Base-by-base conservation (phyloP, 2,797 vertebrate genomes). In the Borostomias antarcticus region DNA sequence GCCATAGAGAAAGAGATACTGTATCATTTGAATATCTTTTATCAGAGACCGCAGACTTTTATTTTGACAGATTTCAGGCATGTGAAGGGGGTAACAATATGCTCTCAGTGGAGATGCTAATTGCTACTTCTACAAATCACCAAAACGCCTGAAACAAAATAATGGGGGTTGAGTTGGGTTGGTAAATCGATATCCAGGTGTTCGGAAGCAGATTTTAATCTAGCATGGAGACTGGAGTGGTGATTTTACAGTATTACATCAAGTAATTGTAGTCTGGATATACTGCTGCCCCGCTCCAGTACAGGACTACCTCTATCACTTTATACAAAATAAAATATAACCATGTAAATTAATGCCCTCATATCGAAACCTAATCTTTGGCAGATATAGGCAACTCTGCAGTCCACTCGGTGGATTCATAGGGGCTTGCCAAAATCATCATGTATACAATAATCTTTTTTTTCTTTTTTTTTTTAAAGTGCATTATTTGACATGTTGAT, bases 381-480 rank as follows among this genome's bases (percentile, higher is more conserved):
- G 88, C 89, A 89, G 85, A 84, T 82, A 67, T 79, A 80, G 69
- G 82, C 76, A 68, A 67, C 79, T 74, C 72, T 74, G 3, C 8
- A 82, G 75, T 85, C 71, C 66, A 78, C 71, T 65, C 40, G 59
- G 68, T 82, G 73, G 68, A 70, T 69, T 74, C 63, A 69, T 76
- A n/a, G n/a, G 74, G 78, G 58, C 69, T 72, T 62, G 71, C 77
- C 75, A 30, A 80, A 78, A 80, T n/a, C n/a, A 77, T 80, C 60
- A 81, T 62, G 56, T 70, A 66, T 66, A 30, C 6, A 58, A 76
- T 51, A 57, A 80, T 79, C 56, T 70, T 77, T 56, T 70, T 81
- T 78, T 89, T 82, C 80, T 89, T 70, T 77, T 56, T 70, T 81
- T 78, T 89, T 82, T 80, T 89, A 90, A 91, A 91, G 89, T 92